A percentile compares a stretch with the other conserved stretches of the same genome.
Conservation (phyloP, 2,888 invertebrate genomes). For the Heliconius erato region DNA sequence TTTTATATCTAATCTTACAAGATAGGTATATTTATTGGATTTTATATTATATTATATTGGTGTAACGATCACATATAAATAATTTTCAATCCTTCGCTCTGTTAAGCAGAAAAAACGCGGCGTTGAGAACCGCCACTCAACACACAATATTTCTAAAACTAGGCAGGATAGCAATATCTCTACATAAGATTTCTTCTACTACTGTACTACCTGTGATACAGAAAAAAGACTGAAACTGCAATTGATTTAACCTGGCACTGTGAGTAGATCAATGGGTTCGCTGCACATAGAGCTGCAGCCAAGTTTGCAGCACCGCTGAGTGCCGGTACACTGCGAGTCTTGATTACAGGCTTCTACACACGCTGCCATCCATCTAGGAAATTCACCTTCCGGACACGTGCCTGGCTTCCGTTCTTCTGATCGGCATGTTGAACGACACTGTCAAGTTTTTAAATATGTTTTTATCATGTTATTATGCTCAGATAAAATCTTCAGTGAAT, state of each 20-base stretch:
- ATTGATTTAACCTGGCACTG: slow-evolving; percentile 81
- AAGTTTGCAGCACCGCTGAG: slow-evolving; percentile 89
- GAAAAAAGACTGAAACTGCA: not conserved
- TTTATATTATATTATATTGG: not conserved
- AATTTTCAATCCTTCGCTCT: no score
- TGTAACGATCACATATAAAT: no score
- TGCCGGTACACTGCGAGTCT: slow-evolving; percentile 90
- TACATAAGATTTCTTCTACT: no score
- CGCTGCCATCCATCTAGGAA: slow-evolving; percentile 85
- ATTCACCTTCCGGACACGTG: slow-evolving; percentile 74
- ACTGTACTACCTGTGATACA: not conserved
- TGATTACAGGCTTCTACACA: slow-evolving; percentile 86
- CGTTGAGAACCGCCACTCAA: no score
- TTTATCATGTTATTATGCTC: no score
- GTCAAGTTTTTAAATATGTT: slow-evolving; percentile 46
- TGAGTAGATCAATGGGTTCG: slow-evolving; percentile 86
- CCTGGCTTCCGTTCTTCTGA: slow-evolving; percentile 79
- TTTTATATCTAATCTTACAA: slow-evolving; percentile 3
- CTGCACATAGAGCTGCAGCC: slow-evolving; percentile 90
- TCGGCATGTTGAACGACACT: slow-evolving; percentile 87
- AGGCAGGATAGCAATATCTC: no score
- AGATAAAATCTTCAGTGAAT: no score
- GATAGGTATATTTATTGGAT: not conserved
- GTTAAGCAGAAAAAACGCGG: no score
- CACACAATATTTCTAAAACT: no score